Evolutionary conservation across 2,888 invertebrate genomes (phyloP), one percentile per base, ranked within the genome.

Genomic region (Luperina testacea): DNA sequence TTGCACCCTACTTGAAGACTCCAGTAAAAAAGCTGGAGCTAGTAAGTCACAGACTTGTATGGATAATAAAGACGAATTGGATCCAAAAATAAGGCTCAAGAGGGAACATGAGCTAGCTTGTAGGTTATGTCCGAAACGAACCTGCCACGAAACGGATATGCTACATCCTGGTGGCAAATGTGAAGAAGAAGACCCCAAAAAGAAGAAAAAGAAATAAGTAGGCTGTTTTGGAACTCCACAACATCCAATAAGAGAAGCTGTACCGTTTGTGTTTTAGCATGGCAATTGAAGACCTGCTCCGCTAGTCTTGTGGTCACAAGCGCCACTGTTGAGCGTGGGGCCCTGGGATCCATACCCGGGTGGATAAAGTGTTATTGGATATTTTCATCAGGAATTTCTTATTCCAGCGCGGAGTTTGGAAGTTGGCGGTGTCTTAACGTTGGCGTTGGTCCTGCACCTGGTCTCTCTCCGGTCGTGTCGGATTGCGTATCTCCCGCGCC

Each of bases 121-220:
- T 32, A 42, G 2, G 15, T 0, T 20, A 27, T 9, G 42, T 27
- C 4, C 2, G 17, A n/a, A 27, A 53, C 27, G 0, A 53, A 5
- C 38, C 42, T 53, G 51, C 27, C 51, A 2, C 1, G 27, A 74
- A 3, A 53, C 38, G 27, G 27, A 38, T 15, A 11, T n/a, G 42
- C 20, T 24, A 53, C 0, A 45, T 15, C 4, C 15, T 7, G 27
- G 6, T 2, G 42, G 2, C 15, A 42, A 27, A 27, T 72, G n/a
- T 24, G 27, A 42, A 24, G 74, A 42, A 11, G 5, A 42, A 9
- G 38, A 48, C 9, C 7, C 4, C 0, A 57, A 20, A 1, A 45
- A 53, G 7, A 78, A 77, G 24, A 77, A 67, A 20, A 17, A 27
- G 15, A n/a, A 42, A 32, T 20, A 51, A 17, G 51, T 51, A n/a